phyloP scores from a whole-genome alignment of 2,888 invertebrate species.

The Miltochrista miniata region DNA sequence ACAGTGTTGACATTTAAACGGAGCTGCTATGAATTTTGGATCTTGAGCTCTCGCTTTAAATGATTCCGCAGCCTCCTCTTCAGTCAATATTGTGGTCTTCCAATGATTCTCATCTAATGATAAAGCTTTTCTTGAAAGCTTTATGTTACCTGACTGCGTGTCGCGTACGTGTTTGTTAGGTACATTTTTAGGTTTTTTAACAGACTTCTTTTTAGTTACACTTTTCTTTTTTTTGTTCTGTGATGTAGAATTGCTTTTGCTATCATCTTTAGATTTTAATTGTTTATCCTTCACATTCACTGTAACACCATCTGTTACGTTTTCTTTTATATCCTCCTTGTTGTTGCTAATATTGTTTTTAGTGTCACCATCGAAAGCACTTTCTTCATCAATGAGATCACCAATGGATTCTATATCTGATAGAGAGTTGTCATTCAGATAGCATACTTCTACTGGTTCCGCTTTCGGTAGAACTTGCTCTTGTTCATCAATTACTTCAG shows the following conservation, averaged over 20 bases:
- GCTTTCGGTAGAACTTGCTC: constrained; percentile 12
- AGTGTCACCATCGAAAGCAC: constrained; percentile 3
- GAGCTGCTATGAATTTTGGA: constrained; percentile 53
- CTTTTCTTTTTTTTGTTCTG: neutral
- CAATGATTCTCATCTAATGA: constrained; percentile 45
- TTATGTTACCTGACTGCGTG: too few species aligned
- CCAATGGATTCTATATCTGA: constrained; percentile 9
- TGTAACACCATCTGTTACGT: constrained; percentile 10
- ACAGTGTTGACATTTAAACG: constrained; percentile 64
- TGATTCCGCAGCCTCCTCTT: constrained; percentile 64
- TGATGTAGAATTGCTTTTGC: constrained; percentile 16
- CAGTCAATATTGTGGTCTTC: constrained; percentile 57
- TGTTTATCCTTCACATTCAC: constrained; percentile 10
- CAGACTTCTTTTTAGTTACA: too few species aligned
- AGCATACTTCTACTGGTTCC: constrained; percentile 15
- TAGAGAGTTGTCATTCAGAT: constrained; percentile 20
- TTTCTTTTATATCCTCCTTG: neutral
- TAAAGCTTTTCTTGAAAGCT: neutral
- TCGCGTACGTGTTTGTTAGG: too few species aligned
- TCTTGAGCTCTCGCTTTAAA: constrained; percentile 54
- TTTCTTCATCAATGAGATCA: constrained; percentile 13
- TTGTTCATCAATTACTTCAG: constrained; percentile 6
- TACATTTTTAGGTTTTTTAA: too few species aligned
- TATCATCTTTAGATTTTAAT: constrained; percentile 21
- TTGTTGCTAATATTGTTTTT: constrained; percentile 2